Evolutionary conservation across 2,113 vertebrate genomes (phyloP).

Genomic region (Apodemus speciosus): DNA sequence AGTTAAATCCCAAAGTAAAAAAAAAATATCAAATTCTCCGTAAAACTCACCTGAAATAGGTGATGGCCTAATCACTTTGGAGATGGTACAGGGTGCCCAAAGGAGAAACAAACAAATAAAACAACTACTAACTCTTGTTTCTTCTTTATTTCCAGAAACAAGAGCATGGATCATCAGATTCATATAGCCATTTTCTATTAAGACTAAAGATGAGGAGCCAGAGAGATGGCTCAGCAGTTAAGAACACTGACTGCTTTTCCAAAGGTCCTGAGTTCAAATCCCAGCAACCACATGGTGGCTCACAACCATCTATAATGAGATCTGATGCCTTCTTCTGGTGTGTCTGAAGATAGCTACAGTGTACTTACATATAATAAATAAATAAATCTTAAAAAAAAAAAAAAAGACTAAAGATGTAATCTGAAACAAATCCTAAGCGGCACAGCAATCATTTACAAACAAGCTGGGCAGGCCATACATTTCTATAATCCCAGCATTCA

Average conservation of each 20-base stretch:
- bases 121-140: background rate
- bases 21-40: conserved; percentile 1
- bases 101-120: background rate
- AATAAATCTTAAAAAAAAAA: no score
- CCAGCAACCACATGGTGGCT: no score
- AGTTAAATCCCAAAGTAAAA: conserved; percentile 30
- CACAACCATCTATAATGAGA: no score
- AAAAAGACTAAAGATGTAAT: no score
- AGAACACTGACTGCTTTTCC: no score
- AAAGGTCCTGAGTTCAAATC: no score
- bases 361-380: no score
- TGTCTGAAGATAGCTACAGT: no score
- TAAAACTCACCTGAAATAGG: conserved; percentile 6
- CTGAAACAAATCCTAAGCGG: conserved; percentile 38
- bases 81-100: background rate
- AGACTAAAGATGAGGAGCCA: conserved; percentile 26
- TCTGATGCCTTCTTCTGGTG: no score
- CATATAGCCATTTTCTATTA: background rate
- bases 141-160: conserved; percentile 27
- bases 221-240: no score
- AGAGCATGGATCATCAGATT: background rate
- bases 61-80: background rate
- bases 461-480: background rate
- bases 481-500: background rate
- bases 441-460: background rate